Percentiles rank a stretch among this genome's conserved stretches.
Evolutionary conservation across 1,140 invertebrate species (phyloP).

Genomic region (Stratiolaelaps scimitus): DNA sequence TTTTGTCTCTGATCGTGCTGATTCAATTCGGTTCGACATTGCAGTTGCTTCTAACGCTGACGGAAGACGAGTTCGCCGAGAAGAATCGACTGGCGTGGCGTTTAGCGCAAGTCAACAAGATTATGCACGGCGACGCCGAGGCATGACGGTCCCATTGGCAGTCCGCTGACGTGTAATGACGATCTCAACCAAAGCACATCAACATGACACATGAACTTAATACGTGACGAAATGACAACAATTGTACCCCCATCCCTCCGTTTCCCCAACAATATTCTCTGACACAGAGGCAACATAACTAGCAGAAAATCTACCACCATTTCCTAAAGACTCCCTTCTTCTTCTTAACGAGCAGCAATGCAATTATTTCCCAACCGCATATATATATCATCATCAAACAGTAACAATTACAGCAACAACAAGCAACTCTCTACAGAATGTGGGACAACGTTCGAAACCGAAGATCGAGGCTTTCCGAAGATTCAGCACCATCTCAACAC

Average conservation of each 20-base stretch:
- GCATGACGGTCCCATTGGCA: conserved; percentile 36
- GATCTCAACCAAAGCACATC: conserved; percentile 11
- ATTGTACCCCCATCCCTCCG: no score
- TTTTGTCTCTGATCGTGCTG: no score
- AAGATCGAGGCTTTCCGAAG: no score
- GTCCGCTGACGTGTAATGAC: conserved; percentile 28
- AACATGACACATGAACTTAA: not conserved
- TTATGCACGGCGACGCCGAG: conserved; percentile 65
- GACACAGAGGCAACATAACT: no score
- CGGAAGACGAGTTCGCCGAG: conserved; percentile 94
- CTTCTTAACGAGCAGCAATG: no score
- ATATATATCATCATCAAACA: conserved; percentile 2
- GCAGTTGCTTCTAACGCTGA: conserved; percentile 81
- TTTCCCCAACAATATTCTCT: no score
- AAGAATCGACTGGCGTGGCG: conserved; percentile 87
- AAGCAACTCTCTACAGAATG: not conserved
- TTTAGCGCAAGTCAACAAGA: conserved; percentile 84
- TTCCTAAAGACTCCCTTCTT: no score
- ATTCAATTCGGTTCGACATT: no score
- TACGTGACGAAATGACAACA: no score
- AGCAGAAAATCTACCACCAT: no score
- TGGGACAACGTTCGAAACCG: no score
- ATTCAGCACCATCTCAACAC: no score
- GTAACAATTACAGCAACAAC: not conserved
- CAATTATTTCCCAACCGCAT: not conserved